A percentile compares a stretch with the other conserved stretches of the same genome.
These are phyloP conservation scores for Hyles euphorbiae DNA, from an alignment of 1,140 invertebrate species.

Conservation along the genomic window DNA sequence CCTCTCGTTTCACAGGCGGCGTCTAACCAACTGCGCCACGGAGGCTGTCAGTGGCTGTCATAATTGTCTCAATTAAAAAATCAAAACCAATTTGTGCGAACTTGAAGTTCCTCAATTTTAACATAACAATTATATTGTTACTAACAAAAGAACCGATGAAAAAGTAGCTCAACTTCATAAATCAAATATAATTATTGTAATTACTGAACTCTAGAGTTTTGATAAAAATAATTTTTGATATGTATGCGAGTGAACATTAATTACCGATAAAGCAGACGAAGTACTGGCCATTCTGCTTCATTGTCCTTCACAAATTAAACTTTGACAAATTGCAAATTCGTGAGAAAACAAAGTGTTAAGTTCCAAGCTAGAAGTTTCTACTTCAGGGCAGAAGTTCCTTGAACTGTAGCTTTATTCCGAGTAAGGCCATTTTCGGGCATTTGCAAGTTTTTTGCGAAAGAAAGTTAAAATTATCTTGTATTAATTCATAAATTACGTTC, in stretches of 20 bases:
- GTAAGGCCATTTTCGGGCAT: background rate
- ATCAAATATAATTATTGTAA: no score
- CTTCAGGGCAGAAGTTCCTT: background rate
- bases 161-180: no score
- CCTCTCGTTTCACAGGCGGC: no score
- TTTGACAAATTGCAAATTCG: constrained; percentile 31
- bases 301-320: constrained; percentile 9
- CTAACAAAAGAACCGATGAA: no score
- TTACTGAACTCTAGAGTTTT: no score
- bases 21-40: no score
- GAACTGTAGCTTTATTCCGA: background rate
- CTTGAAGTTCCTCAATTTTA: no score
- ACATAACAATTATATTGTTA: no score
- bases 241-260: background rate
- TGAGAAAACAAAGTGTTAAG: constrained; percentile 28
- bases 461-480: background rate
- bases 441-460: background rate
- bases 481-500: background rate
- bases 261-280: background rate
- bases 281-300: background rate
- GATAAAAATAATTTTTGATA: no score
- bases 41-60: no score
- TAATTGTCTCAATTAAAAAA: no score
- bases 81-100: no score
- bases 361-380: constrained; percentile 5